A percentile compares a stretch with the other conserved stretches of the same genome.
Evolutionary conservation across 2,888 invertebrate genomes (phyloP).

Genomic region (Exephanes ischioxanthus): DNA sequence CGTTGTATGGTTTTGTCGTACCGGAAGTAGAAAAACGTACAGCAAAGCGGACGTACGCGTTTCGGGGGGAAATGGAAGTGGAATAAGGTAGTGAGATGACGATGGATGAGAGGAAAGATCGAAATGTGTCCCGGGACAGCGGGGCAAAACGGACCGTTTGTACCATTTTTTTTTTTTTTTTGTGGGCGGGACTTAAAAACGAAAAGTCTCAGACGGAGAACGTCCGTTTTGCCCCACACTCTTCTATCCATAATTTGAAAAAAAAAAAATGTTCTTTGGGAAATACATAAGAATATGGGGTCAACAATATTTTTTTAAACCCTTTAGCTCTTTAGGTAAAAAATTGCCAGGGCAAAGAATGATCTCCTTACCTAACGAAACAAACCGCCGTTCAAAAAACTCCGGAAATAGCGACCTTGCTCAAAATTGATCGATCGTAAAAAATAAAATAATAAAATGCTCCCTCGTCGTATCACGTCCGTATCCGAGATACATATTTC

Average conservation of each 20-base stretch:
- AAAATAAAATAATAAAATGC: background rate
- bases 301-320: too few relatives aligned
- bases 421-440: background rate
- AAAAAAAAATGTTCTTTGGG: too few relatives aligned
- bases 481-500: background rate
- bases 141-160: background rate
- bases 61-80: background rate
- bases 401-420: too few relatives aligned
- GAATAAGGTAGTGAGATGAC: background rate
- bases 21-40: constrained; percentile 35
- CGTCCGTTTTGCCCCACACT: too few relatives aligned
- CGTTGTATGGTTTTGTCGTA: background rate
- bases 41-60: background rate
- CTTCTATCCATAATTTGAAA: too few relatives aligned
- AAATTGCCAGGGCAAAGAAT: too few relatives aligned
- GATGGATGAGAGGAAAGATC: background rate
- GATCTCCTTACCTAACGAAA: too few relatives aligned
- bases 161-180: background rate
- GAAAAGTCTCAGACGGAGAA: background rate
- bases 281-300: too few relatives aligned
- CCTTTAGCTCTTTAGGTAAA: too few relatives aligned
- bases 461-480: background rate
- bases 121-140: background rate
- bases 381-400: too few relatives aligned
- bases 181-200: background rate